phyloP scores from a whole-genome alignment of 2,888 invertebrate genomes.

The Galeopsomyia nigrocyanea region DNA sequence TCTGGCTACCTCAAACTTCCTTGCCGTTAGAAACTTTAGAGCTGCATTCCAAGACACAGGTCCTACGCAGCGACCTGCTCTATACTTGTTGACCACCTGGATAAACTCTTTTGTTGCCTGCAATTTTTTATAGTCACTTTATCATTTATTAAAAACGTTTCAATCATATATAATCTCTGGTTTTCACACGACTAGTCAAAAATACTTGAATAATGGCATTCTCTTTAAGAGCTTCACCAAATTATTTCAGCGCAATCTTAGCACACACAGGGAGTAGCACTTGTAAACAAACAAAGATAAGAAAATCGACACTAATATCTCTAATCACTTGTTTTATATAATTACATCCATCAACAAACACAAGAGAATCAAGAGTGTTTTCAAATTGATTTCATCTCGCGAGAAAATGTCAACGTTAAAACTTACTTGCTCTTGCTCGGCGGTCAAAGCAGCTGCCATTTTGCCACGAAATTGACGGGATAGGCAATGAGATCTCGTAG shows the following conservation, averaged over 20 bases:
- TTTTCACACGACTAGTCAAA: too few relatives aligned
- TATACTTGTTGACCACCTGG: conserved; percentile 78
- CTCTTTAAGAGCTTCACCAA: too few relatives aligned
- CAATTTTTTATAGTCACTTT: conserved; percentile 53
- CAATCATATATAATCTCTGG: too few relatives aligned
- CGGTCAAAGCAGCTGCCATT: conserved; percentile 82
- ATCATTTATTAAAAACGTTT: too few relatives aligned
- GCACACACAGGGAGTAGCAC: too few relatives aligned
- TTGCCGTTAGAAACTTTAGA: conserved; percentile 90
- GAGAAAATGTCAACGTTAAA: conserved; percentile 40
- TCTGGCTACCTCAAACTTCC: conserved; percentile 93
- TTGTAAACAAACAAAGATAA: too few relatives aligned
- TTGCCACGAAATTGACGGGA: conserved; percentile 53
- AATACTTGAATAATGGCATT: too few relatives aligned
- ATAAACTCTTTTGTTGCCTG: conserved; percentile 88
- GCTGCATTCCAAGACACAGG: conserved; percentile 89
- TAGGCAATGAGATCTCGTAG: neutral
- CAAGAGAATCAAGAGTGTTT: neutral
- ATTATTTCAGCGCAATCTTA: too few relatives aligned
- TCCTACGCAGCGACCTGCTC: conserved; percentile 71
- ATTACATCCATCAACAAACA: conserved; percentile 46
- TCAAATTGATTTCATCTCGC: too few relatives aligned
- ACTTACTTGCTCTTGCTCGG: conserved; percentile 84
- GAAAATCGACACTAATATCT: too few relatives aligned
- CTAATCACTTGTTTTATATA: too few relatives aligned